Evolutionary conservation across 1,140 invertebrate species (phyloP).

Genomic region (Frieseomelitta varia): DNA sequence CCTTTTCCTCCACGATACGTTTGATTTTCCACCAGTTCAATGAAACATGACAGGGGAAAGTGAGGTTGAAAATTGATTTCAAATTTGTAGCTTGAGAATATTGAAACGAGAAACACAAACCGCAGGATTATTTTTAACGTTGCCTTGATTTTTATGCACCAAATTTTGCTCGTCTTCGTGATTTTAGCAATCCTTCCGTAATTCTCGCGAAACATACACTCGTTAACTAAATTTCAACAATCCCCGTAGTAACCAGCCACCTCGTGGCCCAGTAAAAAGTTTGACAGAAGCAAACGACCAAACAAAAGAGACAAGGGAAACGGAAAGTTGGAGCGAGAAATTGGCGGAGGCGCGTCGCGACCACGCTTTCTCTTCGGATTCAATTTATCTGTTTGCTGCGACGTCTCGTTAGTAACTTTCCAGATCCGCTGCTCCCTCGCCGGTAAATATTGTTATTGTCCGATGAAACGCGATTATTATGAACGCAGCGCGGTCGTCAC

Average conservation of each 20-base stretch:
- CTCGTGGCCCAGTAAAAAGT: background rate
- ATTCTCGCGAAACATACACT: too few species aligned
- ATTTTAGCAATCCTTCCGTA: too few species aligned
- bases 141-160: too few species aligned
- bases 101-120: too few species aligned
- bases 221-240: background rate
- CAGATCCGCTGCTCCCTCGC: background rate
- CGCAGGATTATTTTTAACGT: too few species aligned
- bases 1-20: too few species aligned
- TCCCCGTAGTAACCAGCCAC: background rate
- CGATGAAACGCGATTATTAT: constrained; percentile 25
- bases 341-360: background rate
- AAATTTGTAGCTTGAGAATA: too few species aligned
- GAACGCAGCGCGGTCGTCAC: too few species aligned
- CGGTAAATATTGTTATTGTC: constrained; percentile 30
- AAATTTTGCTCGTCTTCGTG: too few species aligned
- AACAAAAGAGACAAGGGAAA: background rate
- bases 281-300: background rate
- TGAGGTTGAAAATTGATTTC: too few species aligned
- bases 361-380: constrained; percentile 8
- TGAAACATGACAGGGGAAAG: too few species aligned
- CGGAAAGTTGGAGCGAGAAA: background rate
- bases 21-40: too few species aligned
- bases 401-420: constrained; percentile 11
- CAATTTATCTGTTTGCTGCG: constrained; percentile 22